Conservation (phyloP, 2,888 invertebrate species). For the Drosophila kuntzei region DNA sequence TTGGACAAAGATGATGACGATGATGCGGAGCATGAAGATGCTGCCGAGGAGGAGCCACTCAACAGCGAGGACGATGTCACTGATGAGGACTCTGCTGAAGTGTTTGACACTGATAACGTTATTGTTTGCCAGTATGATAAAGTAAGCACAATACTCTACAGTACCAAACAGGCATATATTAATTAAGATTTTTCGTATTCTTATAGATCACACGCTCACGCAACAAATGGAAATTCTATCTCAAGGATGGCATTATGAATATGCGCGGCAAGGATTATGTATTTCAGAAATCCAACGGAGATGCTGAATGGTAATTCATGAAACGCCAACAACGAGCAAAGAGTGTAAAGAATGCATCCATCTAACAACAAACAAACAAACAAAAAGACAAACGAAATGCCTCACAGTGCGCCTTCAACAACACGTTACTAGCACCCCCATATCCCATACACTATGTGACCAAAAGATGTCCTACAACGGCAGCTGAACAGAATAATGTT, state of each 20-base stretch:
- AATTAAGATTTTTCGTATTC: neutral
- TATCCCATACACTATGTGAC: constrained; percentile 15
- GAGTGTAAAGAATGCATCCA: constrained; percentile 16
- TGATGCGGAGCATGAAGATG: constrained; percentile 88
- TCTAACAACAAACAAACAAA: constrained; percentile 11
- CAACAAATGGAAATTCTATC: constrained; percentile 99
- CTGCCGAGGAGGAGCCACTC: constrained; percentile 94
- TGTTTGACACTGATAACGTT: constrained; percentile 99
- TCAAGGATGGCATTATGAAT: constrained; percentile 99
- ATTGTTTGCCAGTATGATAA: constrained; percentile 99
- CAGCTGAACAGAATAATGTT: constrained; percentile 3
- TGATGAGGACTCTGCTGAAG: constrained; percentile 96
- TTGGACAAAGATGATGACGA: constrained; percentile 88
- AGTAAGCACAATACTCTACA: constrained; percentile 86
- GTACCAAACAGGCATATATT: neutral
- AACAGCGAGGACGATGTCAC: constrained; percentile 99
- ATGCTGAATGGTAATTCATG: constrained; percentile 97
- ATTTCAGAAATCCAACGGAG: constrained; percentile 99
- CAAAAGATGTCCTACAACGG: constrained; percentile 31
- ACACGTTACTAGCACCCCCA: constrained; percentile 31
- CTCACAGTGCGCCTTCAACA: constrained; percentile 57
- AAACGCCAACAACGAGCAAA: constrained; percentile 29
- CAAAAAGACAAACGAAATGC: constrained; percentile 63
- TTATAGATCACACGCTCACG: constrained; percentile 96
- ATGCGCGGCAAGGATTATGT: constrained; percentile 98